Evolutionary conservation across 2,113 vertebrate species (phyloP), one percentile per base, ranked within the genome.

Genomic region (Actenoides hombroni): DNA sequence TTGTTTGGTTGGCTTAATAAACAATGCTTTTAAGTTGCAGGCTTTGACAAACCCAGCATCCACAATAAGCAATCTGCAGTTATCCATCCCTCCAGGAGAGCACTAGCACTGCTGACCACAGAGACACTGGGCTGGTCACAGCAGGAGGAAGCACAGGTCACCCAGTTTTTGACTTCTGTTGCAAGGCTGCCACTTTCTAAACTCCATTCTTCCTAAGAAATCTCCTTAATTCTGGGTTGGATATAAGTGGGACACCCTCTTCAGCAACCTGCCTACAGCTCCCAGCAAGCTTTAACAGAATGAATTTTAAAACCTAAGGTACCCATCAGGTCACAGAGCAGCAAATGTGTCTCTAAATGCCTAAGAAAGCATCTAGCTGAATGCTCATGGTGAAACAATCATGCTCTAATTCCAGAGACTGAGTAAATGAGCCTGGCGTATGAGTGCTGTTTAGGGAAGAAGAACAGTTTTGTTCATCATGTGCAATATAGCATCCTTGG

Each of bases 1-100:
- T 93, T 92, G 90, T 92, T 94, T 81, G 68, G 16, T 44, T 80
- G 76, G 54, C 93, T 92, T 93, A 86, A 93, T 86, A 96, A 97
- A 88, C 91, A 94, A 84, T 40, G 53, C 74, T 94, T 93, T 92
- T 82, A 92, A 94, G 83, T 73, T 82, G 60, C 80, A 79, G 68
- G 60, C 77, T 80, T 95, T 3, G 1, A 94, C 69, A 92, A 94
- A 81, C 17, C 29, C 68, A 75, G 73, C 39, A 91, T 28, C 51
- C 42, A 51, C 61, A 75, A 39, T 15, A 67, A 70, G 63, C 16
- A 6, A 29, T 33, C 11, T 63, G 80, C 42, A 75, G 42, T 71
- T 35, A 59, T 17, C 46, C 73, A 33, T 42, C 73, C 63, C 57
- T 81, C 46, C 51, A 44, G 76, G 60, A 78, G 33, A 57, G 17